Evolutionary conservation across 2,797 vertebrate genomes (phyloP).

Genomic region (Acipenser ruthenus): DNA sequence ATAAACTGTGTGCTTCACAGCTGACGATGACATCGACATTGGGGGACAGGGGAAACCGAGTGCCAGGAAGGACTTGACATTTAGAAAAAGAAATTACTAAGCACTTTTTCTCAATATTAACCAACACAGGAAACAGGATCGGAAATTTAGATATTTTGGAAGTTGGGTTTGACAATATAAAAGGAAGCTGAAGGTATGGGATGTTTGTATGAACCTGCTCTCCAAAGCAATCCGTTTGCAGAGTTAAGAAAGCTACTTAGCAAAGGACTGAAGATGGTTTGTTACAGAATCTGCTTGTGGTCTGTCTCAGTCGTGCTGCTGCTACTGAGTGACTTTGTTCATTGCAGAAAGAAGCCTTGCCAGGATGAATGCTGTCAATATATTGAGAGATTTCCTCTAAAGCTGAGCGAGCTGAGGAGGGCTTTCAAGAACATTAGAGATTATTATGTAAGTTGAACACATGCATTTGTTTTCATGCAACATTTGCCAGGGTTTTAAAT

Average conservation of each 20-base stretch:
- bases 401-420: slow-evolving; percentile 62
- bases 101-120: background rate
- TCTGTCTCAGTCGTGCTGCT: slow-evolving; percentile 19
- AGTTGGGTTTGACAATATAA: slow-evolving; percentile 12
- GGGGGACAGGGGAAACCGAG: background rate
- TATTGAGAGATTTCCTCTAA: slow-evolving; percentile 60
- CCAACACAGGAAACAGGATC: slow-evolving; percentile 14
- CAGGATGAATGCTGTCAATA: slow-evolving; percentile 51
- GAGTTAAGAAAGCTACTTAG: background rate
- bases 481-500: too few relatives aligned
- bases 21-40: slow-evolving; percentile 17
- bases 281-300: slow-evolving; percentile 22
- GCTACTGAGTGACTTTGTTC: slow-evolving; percentile 7
- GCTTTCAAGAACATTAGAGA: slow-evolving; percentile 67
- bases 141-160: slow-evolving; percentile 10
- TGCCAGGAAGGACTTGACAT: too few relatives aligned
- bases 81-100: slow-evolving; percentile 20
- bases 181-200: slow-evolving; percentile 19
- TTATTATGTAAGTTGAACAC: slow-evolving; percentile 78
- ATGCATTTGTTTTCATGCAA: background rate
- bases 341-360: slow-evolving; percentile 25
- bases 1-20: background rate
- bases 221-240: slow-evolving; percentile 1
- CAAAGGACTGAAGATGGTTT: slow-evolving; percentile 33
- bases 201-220: slow-evolving; percentile 23